Conservation (phyloP, 2,888 invertebrate genomes). For the Tetropium fuscum region DNA sequence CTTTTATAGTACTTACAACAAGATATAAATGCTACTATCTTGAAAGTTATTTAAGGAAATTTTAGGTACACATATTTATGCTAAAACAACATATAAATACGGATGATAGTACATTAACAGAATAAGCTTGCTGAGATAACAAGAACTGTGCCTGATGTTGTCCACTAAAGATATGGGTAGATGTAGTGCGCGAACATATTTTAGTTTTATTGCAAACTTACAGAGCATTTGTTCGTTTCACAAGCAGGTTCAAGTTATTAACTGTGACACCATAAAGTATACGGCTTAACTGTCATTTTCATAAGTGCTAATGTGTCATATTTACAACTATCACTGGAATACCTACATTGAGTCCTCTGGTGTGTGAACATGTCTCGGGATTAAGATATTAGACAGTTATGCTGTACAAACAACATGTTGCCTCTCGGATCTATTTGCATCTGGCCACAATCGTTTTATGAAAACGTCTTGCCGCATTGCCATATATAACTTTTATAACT, state of each 20-base stretch:
- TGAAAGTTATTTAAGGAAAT: too few species aligned
- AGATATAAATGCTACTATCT: too few species aligned
- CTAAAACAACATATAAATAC: too few species aligned
- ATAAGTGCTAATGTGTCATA: constrained; percentile 48
- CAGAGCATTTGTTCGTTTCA: constrained; percentile 28
- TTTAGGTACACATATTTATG: too few species aligned
- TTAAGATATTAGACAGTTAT: constrained; percentile 50
- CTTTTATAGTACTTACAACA: too few species aligned
- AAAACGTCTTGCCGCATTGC: constrained; percentile 22
- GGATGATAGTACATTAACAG: too few species aligned
- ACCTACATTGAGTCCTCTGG: constrained; percentile 30
- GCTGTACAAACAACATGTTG: constrained; percentile 32
- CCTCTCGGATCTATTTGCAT: constrained; percentile 30
- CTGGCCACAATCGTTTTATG: constrained; percentile 45
- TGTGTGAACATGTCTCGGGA: constrained; percentile 27
- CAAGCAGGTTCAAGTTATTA: constrained; percentile 19
- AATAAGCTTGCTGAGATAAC: not conserved
- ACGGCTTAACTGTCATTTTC: constrained; percentile 42
- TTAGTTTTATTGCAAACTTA: constrained; percentile 29
- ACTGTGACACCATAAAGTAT: constrained; percentile 31
- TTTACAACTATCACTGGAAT: constrained; percentile 45
- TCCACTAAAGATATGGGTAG: constrained; percentile 8
- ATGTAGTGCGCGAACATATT: constrained; percentile 7
- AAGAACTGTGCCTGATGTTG: not conserved
- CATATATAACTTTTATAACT: constrained; percentile 13